phyloP scores from a whole-genome alignment of 2,113 vertebrate species.

The Zeus faber region DNA sequence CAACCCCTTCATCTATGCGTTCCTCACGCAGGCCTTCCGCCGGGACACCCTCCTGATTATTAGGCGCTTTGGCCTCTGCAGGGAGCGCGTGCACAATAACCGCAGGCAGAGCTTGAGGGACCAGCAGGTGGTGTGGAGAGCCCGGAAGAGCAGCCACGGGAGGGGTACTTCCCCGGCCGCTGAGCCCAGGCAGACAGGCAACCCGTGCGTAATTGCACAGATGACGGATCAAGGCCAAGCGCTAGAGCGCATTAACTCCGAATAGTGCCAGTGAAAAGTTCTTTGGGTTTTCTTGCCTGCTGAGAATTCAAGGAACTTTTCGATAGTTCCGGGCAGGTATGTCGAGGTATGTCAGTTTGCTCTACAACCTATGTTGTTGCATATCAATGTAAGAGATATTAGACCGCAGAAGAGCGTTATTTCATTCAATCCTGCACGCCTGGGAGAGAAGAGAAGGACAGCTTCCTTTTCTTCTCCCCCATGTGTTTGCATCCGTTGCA shows the following conservation, averaged over 20 bases:
- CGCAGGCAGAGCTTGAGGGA: conserved; percentile 86
- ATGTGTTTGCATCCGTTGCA: too few species aligned
- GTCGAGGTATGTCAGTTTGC: too few species aligned
- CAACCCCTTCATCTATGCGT: conserved; percentile 95
- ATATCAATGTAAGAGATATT: too few species aligned
- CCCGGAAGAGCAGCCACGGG: conserved; percentile 73
- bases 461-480: too few species aligned
- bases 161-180: conserved; percentile 75
- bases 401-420: too few species aligned
- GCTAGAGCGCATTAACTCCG: too few species aligned
- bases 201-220: too few species aligned
- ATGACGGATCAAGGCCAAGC: too few species aligned
- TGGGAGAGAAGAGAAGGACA: too few species aligned
- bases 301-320: background rate
- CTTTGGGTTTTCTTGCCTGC: background rate
- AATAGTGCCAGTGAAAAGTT: conserved; percentile 41
- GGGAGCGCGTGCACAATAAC: conserved; percentile 87
- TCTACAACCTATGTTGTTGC: too few species aligned
- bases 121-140: conserved; percentile 78
- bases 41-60: conserved; percentile 90
- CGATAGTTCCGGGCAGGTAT: background rate
- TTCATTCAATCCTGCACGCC: too few species aligned
- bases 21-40: conserved; percentile 94
- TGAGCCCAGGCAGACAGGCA: too few species aligned
- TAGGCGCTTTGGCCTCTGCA: conserved; percentile 88